phyloP scores from a whole-genome alignment of 2,888 invertebrate species.

The Heterodera filipjevi region DNA sequence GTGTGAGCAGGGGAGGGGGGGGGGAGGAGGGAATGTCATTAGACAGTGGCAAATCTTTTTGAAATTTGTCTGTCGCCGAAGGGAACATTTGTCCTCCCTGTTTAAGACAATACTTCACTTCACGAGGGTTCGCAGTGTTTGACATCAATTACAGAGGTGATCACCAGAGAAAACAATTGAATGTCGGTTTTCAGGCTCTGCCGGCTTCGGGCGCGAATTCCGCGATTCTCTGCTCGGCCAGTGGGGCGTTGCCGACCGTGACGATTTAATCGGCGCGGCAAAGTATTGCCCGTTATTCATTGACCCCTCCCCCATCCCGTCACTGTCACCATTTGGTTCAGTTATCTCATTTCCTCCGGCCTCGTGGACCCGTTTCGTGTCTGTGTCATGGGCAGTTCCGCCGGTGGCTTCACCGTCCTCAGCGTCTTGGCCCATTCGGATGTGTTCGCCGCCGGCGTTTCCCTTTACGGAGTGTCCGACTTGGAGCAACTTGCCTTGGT shows the following conservation, averaged over 20 bases:
- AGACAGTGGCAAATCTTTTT: too few relatives aligned
- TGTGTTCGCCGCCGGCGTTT: slow-evolving; percentile 67
- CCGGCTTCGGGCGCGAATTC: slow-evolving; percentile 67
- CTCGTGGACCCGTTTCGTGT: slow-evolving; percentile 65
- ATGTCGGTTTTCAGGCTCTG: slow-evolving; percentile 49
- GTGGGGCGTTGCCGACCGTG: slow-evolving; percentile 67
- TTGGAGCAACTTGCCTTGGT: slow-evolving; percentile 61
- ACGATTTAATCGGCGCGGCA: slow-evolving; percentile 67
- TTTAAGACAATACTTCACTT: slow-evolving; percentile 63
- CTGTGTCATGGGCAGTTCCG: slow-evolving; percentile 68
- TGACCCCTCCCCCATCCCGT: neutral
- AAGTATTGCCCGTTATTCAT: slow-evolving; percentile 28
- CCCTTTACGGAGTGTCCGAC: slow-evolving; percentile 68
- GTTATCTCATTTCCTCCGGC: slow-evolving; percentile 43
- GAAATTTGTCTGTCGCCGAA: too few relatives aligned
- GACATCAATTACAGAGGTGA: slow-evolving; percentile 68
- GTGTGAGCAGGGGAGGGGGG: slow-evolving; percentile 65
- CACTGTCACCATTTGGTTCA: neutral
- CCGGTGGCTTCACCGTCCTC: slow-evolving; percentile 62
- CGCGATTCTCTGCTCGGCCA: slow-evolving; percentile 58
- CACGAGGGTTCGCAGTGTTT: slow-evolving; percentile 68
- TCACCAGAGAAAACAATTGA: too few relatives aligned
- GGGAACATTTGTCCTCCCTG: too few relatives aligned
- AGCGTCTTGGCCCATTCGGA: slow-evolving; percentile 49
- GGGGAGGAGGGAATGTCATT: too few relatives aligned